Evolutionary conservation across 2,888 invertebrate species (phyloP), one percentile per base, ranked within the genome.

Genomic region (Erynnis tages): DNA sequence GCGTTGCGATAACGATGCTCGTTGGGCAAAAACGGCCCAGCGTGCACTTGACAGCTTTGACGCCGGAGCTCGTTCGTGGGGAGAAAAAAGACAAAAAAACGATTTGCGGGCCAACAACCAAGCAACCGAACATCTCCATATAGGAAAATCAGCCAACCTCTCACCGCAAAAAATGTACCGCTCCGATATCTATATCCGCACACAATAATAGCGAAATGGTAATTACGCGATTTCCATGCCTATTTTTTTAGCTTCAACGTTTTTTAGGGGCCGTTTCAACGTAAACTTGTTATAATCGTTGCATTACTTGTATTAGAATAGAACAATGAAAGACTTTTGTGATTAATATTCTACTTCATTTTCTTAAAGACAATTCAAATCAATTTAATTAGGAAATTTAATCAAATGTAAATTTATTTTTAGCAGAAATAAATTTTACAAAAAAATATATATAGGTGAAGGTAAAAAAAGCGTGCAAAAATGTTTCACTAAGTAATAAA

Each of bases 111-210:
- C 25, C n/a, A 49, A 27, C 16, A 35, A 21, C 25, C n/a, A 49
- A 27, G 23, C 43, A 21, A 52, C 37, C 13, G 23, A 53, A 53
- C 53, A 45, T 53, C 45, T 53, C 53, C 53, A 45, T 53, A 53
- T 45, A 45, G 32, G 53, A 53, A 53, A 53, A 45, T 38, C 53
- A 53, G 21, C 53, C 53, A 53, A 53, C 45, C 53, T 45, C 38
- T 53, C 2, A 38, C 30, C 1, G 30, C 53, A 52, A 52, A 44
- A 52, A 52, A 2, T 29, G 5, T 44, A 52, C 44, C 50, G 50
- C 29, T 44, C 27, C 50, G 50, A 52, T 52, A 44, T 52, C 43
- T 52, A 52, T 52, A 52, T 44, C 50, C 35, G 50, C 30, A 43
- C 41, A 17, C 32, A 43, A 50, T 50, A 45, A 50, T 43, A 29